These are phyloP conservation scores for Standfussiana lucernea DNA, from an alignment of 2,888 invertebrate species.

Conservation along the genomic window DNA sequence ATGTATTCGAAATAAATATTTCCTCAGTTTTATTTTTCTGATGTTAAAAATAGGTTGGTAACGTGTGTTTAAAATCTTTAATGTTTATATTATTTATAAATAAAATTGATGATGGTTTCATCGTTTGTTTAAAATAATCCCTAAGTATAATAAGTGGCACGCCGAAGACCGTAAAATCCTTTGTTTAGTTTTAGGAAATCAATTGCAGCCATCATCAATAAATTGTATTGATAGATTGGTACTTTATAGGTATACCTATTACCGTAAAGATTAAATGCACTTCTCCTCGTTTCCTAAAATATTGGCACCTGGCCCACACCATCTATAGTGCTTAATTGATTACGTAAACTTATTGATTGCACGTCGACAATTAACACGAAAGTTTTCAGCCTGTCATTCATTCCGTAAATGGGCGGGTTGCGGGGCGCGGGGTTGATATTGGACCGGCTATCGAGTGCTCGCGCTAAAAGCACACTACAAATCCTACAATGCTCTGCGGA, in stretches of 20 bases:
- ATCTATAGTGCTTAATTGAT: constrained; percentile 23
- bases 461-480: constrained; percentile 72
- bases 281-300: background rate
- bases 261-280: background rate
- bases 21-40: constrained; percentile 64
- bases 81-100: constrained; percentile 53
- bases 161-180: background rate
- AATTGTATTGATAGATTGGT: background rate
- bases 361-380: constrained; percentile 66
- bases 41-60: constrained; percentile 54
- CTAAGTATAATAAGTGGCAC: constrained; percentile 18
- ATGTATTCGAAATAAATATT: constrained; percentile 69
- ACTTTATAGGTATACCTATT: background rate
- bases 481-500: constrained; percentile 69
- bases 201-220: background rate
- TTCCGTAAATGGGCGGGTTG: constrained; percentile 69
- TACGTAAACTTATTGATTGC: constrained; percentile 39
- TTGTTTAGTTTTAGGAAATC: constrained; percentile 12
- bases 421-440: constrained; percentile 49
- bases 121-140: constrained; percentile 43
- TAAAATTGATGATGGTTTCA: constrained; percentile 47
- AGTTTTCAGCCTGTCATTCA: constrained; percentile 67
- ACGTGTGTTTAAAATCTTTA: constrained; percentile 45
- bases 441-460: constrained; percentile 62
- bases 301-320: background rate